phyloP scores from a whole-genome alignment of 2,888 invertebrate genomes.

The Amorpha juglandis region DNA sequence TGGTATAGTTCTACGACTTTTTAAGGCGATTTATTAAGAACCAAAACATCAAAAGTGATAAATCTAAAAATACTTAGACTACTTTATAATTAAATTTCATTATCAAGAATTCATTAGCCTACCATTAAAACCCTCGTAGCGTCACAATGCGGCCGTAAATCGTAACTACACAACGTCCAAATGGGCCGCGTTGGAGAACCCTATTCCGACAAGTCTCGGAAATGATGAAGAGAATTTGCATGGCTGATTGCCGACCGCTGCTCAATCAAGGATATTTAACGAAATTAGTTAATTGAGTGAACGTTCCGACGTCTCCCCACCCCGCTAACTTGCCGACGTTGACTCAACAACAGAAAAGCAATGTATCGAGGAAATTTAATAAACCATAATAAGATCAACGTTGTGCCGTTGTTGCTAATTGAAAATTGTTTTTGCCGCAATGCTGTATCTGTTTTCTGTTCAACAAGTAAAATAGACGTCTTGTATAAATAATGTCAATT shows the following conservation, averaged over 20 bases:
- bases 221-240: constrained; percentile 76
- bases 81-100: background rate
- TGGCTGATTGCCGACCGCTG: constrained; percentile 83
- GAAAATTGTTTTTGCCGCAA: constrained; percentile 29
- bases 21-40: no score
- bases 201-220: constrained; percentile 60
- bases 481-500: no score
- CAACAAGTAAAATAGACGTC: no score
- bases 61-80: background rate
- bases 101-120: background rate
- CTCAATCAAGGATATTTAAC: constrained; percentile 84
- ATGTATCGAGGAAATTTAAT: constrained; percentile 71
- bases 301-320: constrained; percentile 60
- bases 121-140: constrained; percentile 1
- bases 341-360: constrained; percentile 66
- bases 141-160: constrained; percentile 24
- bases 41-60: background rate
- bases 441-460: no score
- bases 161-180: constrained; percentile 26
- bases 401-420: constrained; percentile 46
- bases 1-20: no score
- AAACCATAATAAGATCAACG: constrained; percentile 65
- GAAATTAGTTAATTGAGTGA: constrained; percentile 83
- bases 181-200: constrained; percentile 54
- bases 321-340: constrained; percentile 51